phyloP scores from a whole-genome alignment of 2,888 invertebrate species.

The Nephrotoma appendiculata region DNA sequence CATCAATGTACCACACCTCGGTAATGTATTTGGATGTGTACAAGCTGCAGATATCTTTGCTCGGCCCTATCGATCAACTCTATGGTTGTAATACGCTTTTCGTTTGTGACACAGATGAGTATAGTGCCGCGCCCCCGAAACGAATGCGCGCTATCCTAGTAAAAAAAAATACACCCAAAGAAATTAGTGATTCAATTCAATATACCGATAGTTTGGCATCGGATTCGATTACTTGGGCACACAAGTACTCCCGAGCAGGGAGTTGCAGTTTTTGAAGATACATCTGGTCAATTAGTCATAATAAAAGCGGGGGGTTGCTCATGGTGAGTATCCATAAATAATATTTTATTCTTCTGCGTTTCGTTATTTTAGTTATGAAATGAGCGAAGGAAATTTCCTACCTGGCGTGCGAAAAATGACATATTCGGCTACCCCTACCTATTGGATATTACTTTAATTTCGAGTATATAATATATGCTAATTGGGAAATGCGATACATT shows the following conservation, averaged over 20 bases:
- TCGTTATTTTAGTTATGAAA: no score
- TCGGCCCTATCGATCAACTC: constrained; percentile 77
- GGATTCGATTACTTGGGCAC: constrained; percentile 92
- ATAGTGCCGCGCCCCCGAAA: no score
- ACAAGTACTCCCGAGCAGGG: constrained; percentile 84
- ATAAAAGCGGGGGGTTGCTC: no score
- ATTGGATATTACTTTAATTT: no score
- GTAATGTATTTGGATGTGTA: constrained; percentile 97
- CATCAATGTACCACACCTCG: constrained; percentile 97
- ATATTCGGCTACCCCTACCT: no score
- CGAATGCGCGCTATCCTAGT: constrained; percentile 95
- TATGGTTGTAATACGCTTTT: constrained; percentile 76
- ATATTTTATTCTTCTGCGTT: no score
- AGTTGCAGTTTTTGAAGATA: constrained; percentile 34
- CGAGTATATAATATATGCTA: no score
- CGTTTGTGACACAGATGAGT: constrained; percentile 93
- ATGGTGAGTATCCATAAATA: no score
- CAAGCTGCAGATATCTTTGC: constrained; percentile 85
- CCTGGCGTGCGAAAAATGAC: no score
- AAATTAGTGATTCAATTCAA: constrained; percentile 87
- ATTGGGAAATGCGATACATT: no score
- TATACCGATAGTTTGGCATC: constrained; percentile 97
- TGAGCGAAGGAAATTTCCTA: no score
- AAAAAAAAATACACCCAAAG: constrained; percentile 67
- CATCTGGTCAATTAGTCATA: no score